Conservation (phyloP, 1,140 invertebrate genomes). For the Scaptodrosophila lebanonensis region DNA sequence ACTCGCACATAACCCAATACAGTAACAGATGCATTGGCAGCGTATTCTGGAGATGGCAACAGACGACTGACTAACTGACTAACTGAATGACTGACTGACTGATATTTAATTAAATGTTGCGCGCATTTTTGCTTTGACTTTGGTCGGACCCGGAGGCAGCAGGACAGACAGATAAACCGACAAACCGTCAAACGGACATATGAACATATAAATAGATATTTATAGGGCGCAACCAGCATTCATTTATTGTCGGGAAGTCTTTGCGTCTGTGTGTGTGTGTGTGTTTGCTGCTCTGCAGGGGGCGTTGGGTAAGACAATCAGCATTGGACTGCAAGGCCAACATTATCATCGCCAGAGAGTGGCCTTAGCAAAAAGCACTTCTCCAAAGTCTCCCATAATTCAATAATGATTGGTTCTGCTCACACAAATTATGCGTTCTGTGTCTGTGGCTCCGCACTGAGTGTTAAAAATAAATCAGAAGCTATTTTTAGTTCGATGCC, state of each 20-base stretch:
- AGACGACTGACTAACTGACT: neutral
- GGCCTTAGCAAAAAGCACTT: constrained; percentile 6
- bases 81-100: constrained; percentile 12
- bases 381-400: too few relatives aligned
- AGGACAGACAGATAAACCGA: too few relatives aligned
- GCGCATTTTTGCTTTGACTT: constrained; percentile 27
- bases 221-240: too few relatives aligned
- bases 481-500: constrained; percentile 17
- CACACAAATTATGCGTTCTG: constrained; percentile 1
- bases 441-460: neutral
- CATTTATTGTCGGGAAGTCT: too few relatives aligned
- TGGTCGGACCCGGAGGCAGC: neutral
- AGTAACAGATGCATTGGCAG: too few relatives aligned
- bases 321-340: constrained; percentile 4
- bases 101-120: constrained; percentile 69
- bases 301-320: neutral
- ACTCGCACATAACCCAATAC: too few relatives aligned
- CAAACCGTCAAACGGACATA: too few relatives aligned
- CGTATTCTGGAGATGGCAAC: neutral
- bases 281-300: too few relatives aligned
- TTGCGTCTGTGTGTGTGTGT: too few relatives aligned
- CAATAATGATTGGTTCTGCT: constrained; percentile 12
- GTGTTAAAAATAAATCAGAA: constrained; percentile 27
- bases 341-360: neutral
- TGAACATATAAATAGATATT: too few relatives aligned